Evolutionary conservation across 2,888 invertebrate genomes (phyloP).

Genomic region (Nowickia ferox): DNA sequence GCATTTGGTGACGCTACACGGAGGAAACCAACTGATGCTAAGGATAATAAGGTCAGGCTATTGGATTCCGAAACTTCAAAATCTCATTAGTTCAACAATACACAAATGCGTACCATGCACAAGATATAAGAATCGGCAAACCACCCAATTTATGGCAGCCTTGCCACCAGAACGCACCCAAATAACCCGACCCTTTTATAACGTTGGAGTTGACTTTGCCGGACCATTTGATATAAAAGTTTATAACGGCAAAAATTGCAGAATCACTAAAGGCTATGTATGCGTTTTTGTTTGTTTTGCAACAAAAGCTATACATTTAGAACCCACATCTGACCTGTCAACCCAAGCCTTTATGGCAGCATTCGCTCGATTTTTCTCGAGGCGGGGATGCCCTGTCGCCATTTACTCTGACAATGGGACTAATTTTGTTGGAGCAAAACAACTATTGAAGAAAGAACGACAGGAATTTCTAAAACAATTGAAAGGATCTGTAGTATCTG

Average conservation of each 20-base stretch:
- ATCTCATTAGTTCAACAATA: not conserved
- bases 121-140: not conserved
- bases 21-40: slow-evolving; percentile 5
- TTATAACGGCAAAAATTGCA: too few species aligned
- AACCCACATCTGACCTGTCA: slow-evolving; percentile 11
- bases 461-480: not conserved
- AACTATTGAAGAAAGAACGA: not conserved
- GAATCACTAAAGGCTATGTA: too few species aligned
- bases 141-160: not conserved
- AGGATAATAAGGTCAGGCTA: not conserved
- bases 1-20: slow-evolving; percentile 20
- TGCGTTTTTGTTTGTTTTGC: too few species aligned
- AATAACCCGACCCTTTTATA: too few species aligned
- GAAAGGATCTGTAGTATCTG: not conserved
- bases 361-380: slow-evolving; percentile 32
- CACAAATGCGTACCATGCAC: not conserved
- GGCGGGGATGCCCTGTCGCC: slow-evolving; percentile 8
- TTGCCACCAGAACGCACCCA: too few species aligned
- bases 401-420: slow-evolving; percentile 41
- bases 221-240: too few species aligned
- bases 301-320: slow-evolving; percentile 37
- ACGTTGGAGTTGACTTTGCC: too few species aligned
- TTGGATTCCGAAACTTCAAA: slow-evolving; percentile 10
- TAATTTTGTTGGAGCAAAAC: slow-evolving; percentile 18
- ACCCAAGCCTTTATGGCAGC: slow-evolving; percentile 38